phyloP scores from a whole-genome alignment of 2,113 vertebrate genomes.

The Scartelaos histophorus region DNA sequence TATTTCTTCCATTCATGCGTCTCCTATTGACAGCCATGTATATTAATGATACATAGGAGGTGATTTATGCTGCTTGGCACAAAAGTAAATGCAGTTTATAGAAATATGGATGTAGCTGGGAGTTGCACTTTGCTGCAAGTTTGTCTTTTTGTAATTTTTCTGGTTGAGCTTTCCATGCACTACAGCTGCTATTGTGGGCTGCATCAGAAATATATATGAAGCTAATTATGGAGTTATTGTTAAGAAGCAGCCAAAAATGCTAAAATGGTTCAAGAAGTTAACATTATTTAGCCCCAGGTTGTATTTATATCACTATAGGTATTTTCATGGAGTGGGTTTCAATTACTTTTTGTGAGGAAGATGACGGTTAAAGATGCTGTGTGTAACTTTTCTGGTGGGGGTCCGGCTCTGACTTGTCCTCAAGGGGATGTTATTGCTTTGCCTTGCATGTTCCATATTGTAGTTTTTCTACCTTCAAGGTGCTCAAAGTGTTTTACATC shows the following conservation, averaged over 20 bases:
- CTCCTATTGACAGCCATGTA: conserved; percentile 79
- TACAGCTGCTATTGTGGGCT: not conserved
- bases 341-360: not conserved
- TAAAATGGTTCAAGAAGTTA: not conserved
- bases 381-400: too few species aligned
- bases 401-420: too few species aligned
- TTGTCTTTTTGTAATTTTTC: conserved; percentile 25
- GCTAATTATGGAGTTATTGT: not conserved
- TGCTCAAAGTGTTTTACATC: too few species aligned
- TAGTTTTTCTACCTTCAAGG: too few species aligned
- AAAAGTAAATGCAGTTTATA: conserved; percentile 74
- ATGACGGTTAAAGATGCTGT: not conserved
- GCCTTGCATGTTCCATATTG: too few species aligned
- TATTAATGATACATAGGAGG: conserved; percentile 76
- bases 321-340: not conserved
- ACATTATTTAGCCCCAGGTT: not conserved
- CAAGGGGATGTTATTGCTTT: too few species aligned
- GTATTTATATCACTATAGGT: not conserved
- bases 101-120: conserved; percentile 63
- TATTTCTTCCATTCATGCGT: conserved; percentile 80
- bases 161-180: conserved; percentile 26
- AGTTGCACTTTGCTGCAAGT: conserved; percentile 55
- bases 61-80: conserved; percentile 76
- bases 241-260: not conserved
- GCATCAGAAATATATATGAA: not conserved